A percentile compares a stretch with the other conserved stretches of the same genome.
These are phyloP conservation scores for Tribolium freemani DNA, from an alignment of 2,888 invertebrate genomes.

Conservation along the genomic window DNA sequence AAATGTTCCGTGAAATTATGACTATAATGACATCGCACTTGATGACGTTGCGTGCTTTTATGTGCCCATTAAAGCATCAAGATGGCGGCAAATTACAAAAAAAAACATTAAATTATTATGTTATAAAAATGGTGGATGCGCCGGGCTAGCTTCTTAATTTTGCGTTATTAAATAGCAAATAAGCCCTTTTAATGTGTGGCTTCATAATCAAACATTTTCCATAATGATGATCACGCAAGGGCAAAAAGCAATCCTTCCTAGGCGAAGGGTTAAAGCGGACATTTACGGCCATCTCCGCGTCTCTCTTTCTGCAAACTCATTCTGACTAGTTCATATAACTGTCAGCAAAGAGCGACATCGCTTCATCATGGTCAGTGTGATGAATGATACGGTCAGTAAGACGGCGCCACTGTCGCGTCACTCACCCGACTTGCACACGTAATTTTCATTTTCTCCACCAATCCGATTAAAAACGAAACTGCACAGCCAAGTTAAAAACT, in stretches of 20 bases:
- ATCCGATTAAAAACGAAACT: constrained; percentile 1
- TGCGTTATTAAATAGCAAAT: too few relatives aligned
- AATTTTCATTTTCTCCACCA: constrained; percentile 43
- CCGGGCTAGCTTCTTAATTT: too few relatives aligned
- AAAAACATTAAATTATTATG: too few relatives aligned
- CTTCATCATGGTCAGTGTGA: constrained; percentile 59
- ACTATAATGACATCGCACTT: too few relatives aligned
- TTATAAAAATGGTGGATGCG: too few relatives aligned
- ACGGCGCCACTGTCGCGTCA: constrained; percentile 43
- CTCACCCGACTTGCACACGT: constrained; percentile 43
- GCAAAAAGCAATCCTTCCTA: neutral
- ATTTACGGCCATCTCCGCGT: constrained; percentile 27
- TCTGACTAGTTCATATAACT: constrained; percentile 58
- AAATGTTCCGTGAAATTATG: too few relatives aligned
- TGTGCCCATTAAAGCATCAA: too few relatives aligned
- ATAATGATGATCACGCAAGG: neutral
- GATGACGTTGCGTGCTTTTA: too few relatives aligned
- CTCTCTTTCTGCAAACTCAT: constrained; percentile 49
- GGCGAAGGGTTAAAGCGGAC: constrained; percentile 16
- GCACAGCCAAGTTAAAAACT: constrained; percentile 36
- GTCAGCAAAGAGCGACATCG: constrained; percentile 56
- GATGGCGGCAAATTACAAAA: too few relatives aligned
- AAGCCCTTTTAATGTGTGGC: neutral
- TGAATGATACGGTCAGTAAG: constrained; percentile 56
- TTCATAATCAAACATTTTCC: neutral